phyloP scores from a whole-genome alignment of 1,140 invertebrate species.

The Drosophila teissieri region DNA sequence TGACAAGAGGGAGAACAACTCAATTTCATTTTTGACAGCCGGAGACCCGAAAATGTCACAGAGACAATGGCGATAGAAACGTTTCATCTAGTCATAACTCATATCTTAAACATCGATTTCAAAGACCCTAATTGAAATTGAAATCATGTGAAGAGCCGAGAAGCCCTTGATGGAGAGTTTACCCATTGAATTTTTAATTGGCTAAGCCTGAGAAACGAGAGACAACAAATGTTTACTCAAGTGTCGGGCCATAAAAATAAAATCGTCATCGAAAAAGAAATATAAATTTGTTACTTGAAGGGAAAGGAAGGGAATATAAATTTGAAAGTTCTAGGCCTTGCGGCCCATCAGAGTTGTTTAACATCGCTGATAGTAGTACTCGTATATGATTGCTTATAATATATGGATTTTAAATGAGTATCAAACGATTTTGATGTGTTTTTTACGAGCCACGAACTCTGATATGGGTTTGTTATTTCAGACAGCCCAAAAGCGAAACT shows the following conservation, averaged over 20 bases:
- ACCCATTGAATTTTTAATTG: constrained; percentile 42
- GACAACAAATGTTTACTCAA: constrained; percentile 38
- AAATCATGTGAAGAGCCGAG: constrained; percentile 45
- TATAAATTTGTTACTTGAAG: constrained; percentile 41
- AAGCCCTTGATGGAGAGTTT: constrained; percentile 8
- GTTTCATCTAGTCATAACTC: constrained; percentile 46
- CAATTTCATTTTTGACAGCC: constrained; percentile 47
- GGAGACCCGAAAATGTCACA: constrained; percentile 30
- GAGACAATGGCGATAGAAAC: constrained; percentile 15
- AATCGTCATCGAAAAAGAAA: constrained; percentile 40
- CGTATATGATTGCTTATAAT: constrained; percentile 11
- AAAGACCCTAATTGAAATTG: constrained; percentile 46
- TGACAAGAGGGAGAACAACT: constrained; percentile 42
- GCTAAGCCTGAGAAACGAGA: constrained; percentile 31
- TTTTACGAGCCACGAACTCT: constrained; percentile 57
- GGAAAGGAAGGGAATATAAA: neutral
- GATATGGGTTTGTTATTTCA: constrained; percentile 66
- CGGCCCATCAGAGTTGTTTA: constrained; percentile 21
- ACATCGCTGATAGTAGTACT: constrained; percentile 42
- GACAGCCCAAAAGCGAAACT: constrained; percentile 41
- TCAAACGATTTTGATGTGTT: constrained; percentile 71
- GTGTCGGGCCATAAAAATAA: constrained; percentile 40
- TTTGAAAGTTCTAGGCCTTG: constrained; percentile 34
- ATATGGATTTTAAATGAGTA: constrained; percentile 73
- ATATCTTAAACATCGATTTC: constrained; percentile 41